Conservation (phyloP, 2,113 vertebrate genomes). For the Trematomus loennbergii region DNA sequence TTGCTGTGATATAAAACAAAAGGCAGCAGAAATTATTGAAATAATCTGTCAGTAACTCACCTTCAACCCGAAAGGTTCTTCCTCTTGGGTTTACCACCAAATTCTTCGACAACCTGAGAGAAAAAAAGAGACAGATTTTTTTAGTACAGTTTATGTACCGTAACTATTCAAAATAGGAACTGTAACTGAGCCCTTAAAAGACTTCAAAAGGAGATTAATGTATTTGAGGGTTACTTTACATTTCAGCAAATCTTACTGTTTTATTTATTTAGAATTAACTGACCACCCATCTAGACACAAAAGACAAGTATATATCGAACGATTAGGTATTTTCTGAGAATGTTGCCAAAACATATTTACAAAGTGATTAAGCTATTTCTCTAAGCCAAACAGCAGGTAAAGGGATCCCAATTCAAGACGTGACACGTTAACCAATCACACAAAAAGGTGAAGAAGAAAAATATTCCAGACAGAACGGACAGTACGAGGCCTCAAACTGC, state of each 20-base stretch:
- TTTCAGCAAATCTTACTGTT: neutral
- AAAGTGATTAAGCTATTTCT: no score
- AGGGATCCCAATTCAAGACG: neutral
- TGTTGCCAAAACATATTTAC: neutral
- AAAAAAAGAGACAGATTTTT: neutral
- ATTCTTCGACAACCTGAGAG: constrained; percentile 57
- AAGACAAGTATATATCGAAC: neutral
- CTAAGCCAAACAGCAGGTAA: neutral
- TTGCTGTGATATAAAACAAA: neutral
- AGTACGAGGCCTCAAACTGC: neutral
- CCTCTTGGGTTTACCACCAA: constrained; percentile 72
- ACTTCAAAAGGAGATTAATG: constrained; percentile 1
- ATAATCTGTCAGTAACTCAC: constrained; percentile 46
- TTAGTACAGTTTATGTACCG: no score
- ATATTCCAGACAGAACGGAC: neutral
- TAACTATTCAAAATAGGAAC: neutral
- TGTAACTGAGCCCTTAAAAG: neutral
- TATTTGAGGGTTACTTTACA: neutral
- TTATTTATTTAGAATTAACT: neutral
- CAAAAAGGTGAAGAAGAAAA: neutral
- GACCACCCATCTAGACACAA: neutral
- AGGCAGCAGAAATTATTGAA: neutral
- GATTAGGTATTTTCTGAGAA: neutral
- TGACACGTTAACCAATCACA: neutral
- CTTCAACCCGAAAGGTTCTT: constrained; percentile 56